Evolutionary conservation across 2,888 invertebrate genomes (phyloP).

Genomic region (Electrophaes corylata): DNA sequence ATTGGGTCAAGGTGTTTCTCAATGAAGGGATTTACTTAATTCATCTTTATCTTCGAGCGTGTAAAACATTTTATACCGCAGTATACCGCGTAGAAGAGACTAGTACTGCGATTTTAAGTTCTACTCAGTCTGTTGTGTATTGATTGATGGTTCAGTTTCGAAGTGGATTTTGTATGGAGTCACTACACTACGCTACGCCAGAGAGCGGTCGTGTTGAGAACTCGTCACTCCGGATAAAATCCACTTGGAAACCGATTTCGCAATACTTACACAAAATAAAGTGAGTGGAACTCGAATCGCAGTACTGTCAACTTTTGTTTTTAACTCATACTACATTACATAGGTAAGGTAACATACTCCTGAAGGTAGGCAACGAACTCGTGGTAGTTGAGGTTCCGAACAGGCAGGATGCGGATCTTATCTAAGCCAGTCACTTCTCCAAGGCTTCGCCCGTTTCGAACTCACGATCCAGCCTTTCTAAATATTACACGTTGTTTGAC

Average conservation of each 20-base stretch:
- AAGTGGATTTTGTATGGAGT: too few relatives aligned
- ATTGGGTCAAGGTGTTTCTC: conserved; percentile 30
- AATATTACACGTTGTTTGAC: conserved; percentile 43
- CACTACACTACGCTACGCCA: too few relatives aligned
- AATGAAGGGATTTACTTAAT: conserved; percentile 7
- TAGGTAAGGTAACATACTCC: neutral
- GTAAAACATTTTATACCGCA: too few relatives aligned
- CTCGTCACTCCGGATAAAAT: too few relatives aligned
- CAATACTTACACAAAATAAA: too few relatives aligned
- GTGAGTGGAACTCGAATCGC: too few relatives aligned
- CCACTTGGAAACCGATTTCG: too few relatives aligned
- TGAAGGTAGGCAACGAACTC: conserved; percentile 9
- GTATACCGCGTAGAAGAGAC: too few relatives aligned
- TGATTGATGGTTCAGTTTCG: too few relatives aligned
- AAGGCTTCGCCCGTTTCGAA: conserved; percentile 64
- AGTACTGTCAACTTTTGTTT: neutral
- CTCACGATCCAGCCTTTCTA: conserved; percentile 68
- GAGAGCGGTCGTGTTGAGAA: too few relatives aligned
- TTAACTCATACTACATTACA: neutral
- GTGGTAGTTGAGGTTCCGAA: conserved; percentile 1
- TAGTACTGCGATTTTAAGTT: too few relatives aligned
- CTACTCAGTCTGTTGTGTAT: too few relatives aligned
- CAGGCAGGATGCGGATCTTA: conserved; percentile 71
- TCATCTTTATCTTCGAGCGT: neutral
- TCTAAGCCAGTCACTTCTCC: conserved; percentile 67